phyloP scores from a whole-genome alignment of 1,140 invertebrate species.

The Cotesia vestalis region DNA sequence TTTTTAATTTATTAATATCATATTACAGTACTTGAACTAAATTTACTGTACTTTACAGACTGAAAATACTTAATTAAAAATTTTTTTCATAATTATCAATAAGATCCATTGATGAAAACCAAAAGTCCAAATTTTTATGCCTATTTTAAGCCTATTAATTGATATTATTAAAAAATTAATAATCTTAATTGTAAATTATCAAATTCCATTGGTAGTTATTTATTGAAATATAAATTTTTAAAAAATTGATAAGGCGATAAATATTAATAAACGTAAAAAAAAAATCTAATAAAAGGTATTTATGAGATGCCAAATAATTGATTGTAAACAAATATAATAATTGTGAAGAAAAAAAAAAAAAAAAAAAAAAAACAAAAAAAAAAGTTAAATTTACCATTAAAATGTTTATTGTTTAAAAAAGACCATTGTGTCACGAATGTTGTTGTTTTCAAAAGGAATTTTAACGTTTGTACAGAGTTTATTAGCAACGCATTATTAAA shows the following conservation, averaged over 20 bases:
- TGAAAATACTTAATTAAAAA: too few species aligned
- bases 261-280: slow-evolving; percentile 9
- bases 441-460: slow-evolving; percentile 52
- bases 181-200: neutral
- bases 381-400: slow-evolving; percentile 20
- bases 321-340: neutral
- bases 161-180: neutral
- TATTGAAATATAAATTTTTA: neutral
- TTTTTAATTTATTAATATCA: neutral
- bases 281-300: neutral
- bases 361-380: neutral
- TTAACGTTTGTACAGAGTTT: slow-evolving; percentile 58
- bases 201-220: neutral
- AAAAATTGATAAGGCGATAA: neutral
- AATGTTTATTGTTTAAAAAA: slow-evolving; percentile 27
- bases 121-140: too few species aligned
- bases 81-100: too few species aligned
- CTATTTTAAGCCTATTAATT: too few species aligned
- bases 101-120: too few species aligned
- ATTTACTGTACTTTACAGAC: too few species aligned
- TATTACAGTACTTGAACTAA: too few species aligned
- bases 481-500: slow-evolving; percentile 44
- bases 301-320: slow-evolving; percentile 5
- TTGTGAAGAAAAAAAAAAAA: neutral
- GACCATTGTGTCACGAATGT: slow-evolving; percentile 38